Percentiles rank a stretch among this genome's conserved stretches.
phyloP scores from a whole-genome alignment of 2,113 vertebrate species.

The Hystrix brachyura region DNA sequence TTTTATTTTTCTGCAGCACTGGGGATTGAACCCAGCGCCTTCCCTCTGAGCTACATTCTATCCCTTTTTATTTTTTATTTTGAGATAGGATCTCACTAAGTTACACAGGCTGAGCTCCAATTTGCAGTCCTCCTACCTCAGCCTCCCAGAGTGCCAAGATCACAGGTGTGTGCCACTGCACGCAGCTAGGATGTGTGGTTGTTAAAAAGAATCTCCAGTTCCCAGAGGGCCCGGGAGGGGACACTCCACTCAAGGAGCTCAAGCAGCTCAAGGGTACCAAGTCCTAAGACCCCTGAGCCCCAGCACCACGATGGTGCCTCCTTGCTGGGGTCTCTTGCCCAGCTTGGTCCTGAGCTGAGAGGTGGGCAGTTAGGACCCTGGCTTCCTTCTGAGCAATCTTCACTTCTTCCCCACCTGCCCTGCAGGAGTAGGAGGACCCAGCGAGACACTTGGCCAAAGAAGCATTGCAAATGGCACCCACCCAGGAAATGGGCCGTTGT shows the following conservation, averaged over 20 bases:
- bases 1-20: neutral
- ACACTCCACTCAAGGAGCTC: neutral
- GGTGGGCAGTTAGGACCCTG: neutral
- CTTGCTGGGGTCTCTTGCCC: neutral
- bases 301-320: neutral
- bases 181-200: neutral
- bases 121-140: neutral
- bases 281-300: neutral
- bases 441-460: too few species aligned
- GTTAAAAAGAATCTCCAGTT: neutral
- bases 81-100: neutral
- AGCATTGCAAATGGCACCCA: neutral
- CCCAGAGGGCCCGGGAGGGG: too few species aligned
- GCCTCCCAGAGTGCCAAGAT: neutral
- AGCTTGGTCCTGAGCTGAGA: neutral
- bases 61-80: neutral
- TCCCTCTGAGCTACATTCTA: neutral
- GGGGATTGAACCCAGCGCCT: neutral
- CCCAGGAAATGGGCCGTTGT: neutral
- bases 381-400: neutral
- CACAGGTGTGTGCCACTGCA: neutral
- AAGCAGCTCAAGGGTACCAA: too few species aligned
- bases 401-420: rapidly evolving
- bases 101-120: neutral
- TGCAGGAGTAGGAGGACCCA: neutral